Base-by-base conservation (phyloP, 1,140 invertebrate genomes). In the Prorops nasuta region DNA sequence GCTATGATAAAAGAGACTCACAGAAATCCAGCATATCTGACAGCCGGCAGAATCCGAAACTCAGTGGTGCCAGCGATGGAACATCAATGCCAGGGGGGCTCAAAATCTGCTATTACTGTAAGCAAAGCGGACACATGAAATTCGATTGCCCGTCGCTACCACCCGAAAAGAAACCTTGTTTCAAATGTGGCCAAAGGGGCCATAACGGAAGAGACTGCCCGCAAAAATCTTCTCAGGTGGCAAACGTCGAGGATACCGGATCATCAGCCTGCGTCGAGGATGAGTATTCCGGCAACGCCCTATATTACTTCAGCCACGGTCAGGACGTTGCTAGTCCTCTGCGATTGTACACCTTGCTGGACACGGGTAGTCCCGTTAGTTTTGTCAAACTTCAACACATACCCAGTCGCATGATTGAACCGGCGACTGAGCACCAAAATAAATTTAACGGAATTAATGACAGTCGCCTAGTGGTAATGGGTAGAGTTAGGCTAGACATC, bases 361-460 rank as follows among this genome's bases (percentile, higher is more conserved):
- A 44, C 17, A 44, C 22, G 1, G 42, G 28, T 10, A 44, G 42
- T 44, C 12, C 21, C 2, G 28, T 32, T 6, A 32, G 42, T 28
- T 28, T 32, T 0, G 4, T 44, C 18, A 28, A 44, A 24, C 9
- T 28, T 28, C 12, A n/a, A n/a, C n/a, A n/a, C n/a, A n/a, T n/a
- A n/a, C n/a, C n/a, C n/a, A n/a, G n/a, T n/a, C n/a, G n/a, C 24
- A 28, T 7, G 12, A 7, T 28, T 12, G 12, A 28, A 7, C 6
- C 6, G 24, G 12, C 6, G 6, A 7, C 14, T 12, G 15, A 19
- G 15, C 14, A 32, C 31, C n/a, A 20, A 44, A 34, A 44, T 16
- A 39, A 36, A 20, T 54, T 37, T 35, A 34, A 17, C 47, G 46
- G 36, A 14, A 28, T 54, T 20, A 57, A 54, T 45, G 22, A 36